phyloP scores from a whole-genome alignment of 2,888 invertebrate genomes.

The Hyles lineata region DNA sequence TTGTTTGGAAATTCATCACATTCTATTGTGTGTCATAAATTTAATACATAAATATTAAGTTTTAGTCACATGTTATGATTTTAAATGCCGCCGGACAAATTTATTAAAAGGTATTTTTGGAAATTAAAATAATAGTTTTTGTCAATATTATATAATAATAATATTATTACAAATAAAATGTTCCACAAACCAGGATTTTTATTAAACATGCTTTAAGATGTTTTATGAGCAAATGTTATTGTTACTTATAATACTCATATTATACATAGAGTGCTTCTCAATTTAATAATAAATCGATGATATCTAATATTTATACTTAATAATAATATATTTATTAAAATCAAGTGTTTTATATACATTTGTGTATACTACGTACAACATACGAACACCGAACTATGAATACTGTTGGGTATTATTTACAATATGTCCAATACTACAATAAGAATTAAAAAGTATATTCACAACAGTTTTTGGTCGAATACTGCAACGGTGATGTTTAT shows the following conservation, averaged over 20 bases:
- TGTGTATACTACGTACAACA: conserved; percentile 27
- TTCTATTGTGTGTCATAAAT: too few relatives aligned
- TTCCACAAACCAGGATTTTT: too few relatives aligned
- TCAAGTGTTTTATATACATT: conserved; percentile 29
- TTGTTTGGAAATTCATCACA: too few relatives aligned
- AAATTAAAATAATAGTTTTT: too few relatives aligned
- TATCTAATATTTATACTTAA: background rate
- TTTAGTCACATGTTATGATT: too few relatives aligned
- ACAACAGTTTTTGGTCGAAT: conserved; percentile 74
- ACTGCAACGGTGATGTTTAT: conserved; percentile 63
- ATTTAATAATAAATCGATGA: background rate
- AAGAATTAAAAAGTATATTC: conserved; percentile 54
- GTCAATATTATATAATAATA: too few relatives aligned
- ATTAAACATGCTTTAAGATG: too few relatives aligned
- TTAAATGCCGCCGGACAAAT: too few relatives aligned
- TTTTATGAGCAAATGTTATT: background rate
- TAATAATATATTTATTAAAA: conserved; percentile 33
- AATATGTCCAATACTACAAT: conserved; percentile 35
- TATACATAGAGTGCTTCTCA: background rate
- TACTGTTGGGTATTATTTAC: conserved; percentile 46
- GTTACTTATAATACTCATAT: background rate
- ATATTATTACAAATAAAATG: too few relatives aligned
- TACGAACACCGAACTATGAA: conserved; percentile 21
- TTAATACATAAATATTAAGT: too few relatives aligned
- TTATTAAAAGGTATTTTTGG: too few relatives aligned